These are phyloP conservation scores for Drosophila micromelanica DNA, from an alignment of 1,140 invertebrate species.

Conservation along the genomic window DNA sequence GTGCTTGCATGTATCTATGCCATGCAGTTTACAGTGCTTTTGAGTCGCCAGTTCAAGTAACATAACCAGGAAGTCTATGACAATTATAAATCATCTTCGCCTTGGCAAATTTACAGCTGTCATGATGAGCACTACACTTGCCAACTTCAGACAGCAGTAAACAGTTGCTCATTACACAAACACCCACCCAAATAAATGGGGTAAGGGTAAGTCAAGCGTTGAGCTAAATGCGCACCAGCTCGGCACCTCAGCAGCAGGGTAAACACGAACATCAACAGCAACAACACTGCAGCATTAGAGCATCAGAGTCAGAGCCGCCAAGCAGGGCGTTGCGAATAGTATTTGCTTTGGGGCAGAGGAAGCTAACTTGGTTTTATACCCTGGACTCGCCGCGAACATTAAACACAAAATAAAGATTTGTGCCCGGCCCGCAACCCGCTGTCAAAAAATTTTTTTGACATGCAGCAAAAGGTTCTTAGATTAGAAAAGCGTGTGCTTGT, in stretches of 20 bases:
- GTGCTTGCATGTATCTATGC: conserved; percentile 6
- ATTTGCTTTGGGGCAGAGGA: conserved; percentile 55
- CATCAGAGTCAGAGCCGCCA: conserved; percentile 32
- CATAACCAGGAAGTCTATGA: conserved; percentile 78
- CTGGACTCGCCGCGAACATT: conserved; percentile 47
- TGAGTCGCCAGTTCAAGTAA: conserved; percentile 58
- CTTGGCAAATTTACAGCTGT: conserved; percentile 71
- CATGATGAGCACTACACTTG: conserved; percentile 77
- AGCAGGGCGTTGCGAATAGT: conserved; percentile 47
- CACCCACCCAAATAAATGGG: conserved; percentile 55
- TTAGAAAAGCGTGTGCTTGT: conserved; percentile 81
- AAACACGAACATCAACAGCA: conserved; percentile 33
- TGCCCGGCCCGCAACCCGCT: conserved; percentile 43
- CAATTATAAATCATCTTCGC: conserved; percentile 80
- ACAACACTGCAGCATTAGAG: conserved; percentile 45
- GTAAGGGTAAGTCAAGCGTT: conserved; percentile 36
- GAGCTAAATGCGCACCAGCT: conserved; percentile 41
- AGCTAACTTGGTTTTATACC: conserved; percentile 65
- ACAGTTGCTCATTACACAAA: conserved; percentile 55
- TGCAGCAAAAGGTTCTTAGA: conserved; percentile 79
- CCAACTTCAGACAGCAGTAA: conserved; percentile 54
- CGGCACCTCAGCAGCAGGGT: conserved; percentile 31
- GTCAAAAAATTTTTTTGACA: conserved; percentile 78
- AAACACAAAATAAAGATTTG: conserved; percentile 67
- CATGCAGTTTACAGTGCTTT: conserved; percentile 53